Base-by-base conservation (phyloP, 2,888 invertebrate genomes). In the Neoscelio sp. region DNA sequence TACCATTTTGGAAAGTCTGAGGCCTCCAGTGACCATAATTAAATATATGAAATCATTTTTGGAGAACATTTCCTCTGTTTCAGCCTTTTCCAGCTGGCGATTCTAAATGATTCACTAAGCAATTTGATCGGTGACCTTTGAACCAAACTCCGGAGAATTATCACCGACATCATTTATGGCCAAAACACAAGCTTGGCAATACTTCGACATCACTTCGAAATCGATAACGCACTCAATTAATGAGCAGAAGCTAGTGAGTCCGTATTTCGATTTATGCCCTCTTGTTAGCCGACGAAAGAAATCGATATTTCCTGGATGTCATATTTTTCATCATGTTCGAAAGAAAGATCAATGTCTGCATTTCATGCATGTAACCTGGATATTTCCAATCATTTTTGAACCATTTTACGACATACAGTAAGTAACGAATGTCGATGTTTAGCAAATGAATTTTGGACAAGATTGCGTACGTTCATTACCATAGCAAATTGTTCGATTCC, bases 241-340 rank as follows among this genome's bases (percentile, higher is more conserved):
- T n/a, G n/a, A n/a, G 17, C 4, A 23, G 35, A 46, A n/a, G 33
- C 60, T 8, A 62, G 44, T 17, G 17, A 62, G 33, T 2, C 60
- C 60, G 10, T 20, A 20, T 8, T 62, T 62, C 5, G 46, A 62
- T 62, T 30, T 44, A 62, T 62, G 60, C 35, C 60, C 60, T 13
- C 46, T 30, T 5, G 44, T 46, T 35, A 46, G 20, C 60, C 46
- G n/a, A n/a, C n/a, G n/a, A n/a, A n/a, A 26, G 26, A 7, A 26
- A 5, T 26, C 26, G 26, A 26, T 26, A 26, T 5, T 26, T 5
- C 7, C 7, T 26, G 26, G 7, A 7, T 26, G 4, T 7, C 3
- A 26, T 26, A 5, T 7, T 26, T 26, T n/a, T n/a, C n/a, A n/a
- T n/a, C n/a, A n/a, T n/a, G n/a, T n/a, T n/a, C n/a, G n/a, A n/a